A percentile compares a stretch with the other conserved stretches of the same genome.
phyloP scores from a whole-genome alignment of 1,140 invertebrate genomes.

The Drosophila bipectinata region DNA sequence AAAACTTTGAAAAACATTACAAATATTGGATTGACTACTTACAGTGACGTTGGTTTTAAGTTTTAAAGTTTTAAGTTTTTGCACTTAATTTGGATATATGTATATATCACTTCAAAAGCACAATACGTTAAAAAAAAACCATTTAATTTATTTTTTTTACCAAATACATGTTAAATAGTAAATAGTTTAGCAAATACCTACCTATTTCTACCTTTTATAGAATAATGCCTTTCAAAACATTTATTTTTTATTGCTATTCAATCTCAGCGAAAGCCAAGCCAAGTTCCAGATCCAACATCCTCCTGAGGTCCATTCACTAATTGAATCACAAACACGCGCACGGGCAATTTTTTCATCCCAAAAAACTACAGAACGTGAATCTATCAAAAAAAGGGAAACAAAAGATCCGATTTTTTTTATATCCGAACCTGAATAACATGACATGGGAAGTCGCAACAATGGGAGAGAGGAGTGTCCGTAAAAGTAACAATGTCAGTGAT shows the following conservation, averaged over 20 bases:
- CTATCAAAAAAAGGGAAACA: constrained; percentile 30
- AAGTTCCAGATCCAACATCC: constrained; percentile 1
- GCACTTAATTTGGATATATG: no score
- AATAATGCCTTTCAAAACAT: neutral
- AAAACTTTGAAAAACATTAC: neutral
- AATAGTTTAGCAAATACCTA: neutral
- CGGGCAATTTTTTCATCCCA: neutral
- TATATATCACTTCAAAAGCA: no score
- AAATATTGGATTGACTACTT: neutral
- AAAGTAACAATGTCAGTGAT: constrained; percentile 44
- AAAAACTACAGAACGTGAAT: constrained; percentile 32
- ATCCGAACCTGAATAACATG: constrained; percentile 1
- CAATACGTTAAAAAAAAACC: no score
- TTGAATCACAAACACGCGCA: constrained; percentile 46
- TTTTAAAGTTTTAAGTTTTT: no score
- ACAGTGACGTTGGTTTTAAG: no score
- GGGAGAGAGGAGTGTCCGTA: constrained; percentile 20
- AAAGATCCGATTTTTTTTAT: constrained; percentile 15
- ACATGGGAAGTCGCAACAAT: constrained; percentile 15
- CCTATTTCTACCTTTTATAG: no score
- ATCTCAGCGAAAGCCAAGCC: neutral
- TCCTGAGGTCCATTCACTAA: constrained; percentile 44
- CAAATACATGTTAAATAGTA: no score
- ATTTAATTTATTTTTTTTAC: no score
- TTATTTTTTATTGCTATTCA: neutral